Evolutionary conservation across 2,113 vertebrate species (phyloP), one percentile per base, ranked within the genome.

Genomic region (Donacobius atricapilla): DNA sequence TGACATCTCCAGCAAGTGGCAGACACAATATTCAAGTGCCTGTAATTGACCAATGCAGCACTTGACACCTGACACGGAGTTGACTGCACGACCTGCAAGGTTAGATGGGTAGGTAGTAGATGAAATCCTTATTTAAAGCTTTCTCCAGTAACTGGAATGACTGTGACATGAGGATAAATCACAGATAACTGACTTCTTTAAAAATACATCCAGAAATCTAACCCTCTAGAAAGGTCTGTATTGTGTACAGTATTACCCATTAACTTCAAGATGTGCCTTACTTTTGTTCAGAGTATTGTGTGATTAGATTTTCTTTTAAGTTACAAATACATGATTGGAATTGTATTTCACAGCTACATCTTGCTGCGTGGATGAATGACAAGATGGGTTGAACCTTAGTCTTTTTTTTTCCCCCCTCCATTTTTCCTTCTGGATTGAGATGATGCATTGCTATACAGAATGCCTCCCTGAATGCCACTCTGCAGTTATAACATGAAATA

Each of bases 11-110:
- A 97, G 95, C 79, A 97, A 97, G 93, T 96, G 95, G 84, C 89
- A 96, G 72, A 72, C 73, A 89, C 18, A 31, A 90, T 98, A 93
- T 98, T 98, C 96, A 97, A 97, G 88, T 96, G 94, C 94, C 96
- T 94, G 69, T 97, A 97, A 98, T 97, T 98, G 97, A 95, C 97
- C 95, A 96, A 18, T 83, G 94, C 82, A 92, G 83, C 95, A 91
- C 91, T 91, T 94, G 68, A 96, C 90, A 96, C 71, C 60, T 95
- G 94, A 88, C 87, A 90, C 3, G 1, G 79, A 92, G 94, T 86
- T 96, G 96, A 96, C 96, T 94, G 45, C 71, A 54, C 94, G 96
- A 97, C 93, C 94, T 87, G 63, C 71, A 94, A 96, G 96, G 93
- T 97, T 95, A 96, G 56, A 45, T 93, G 92, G 94, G 83, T 90